Evolutionary conservation across 2,113 vertebrate genomes (phyloP), one percentile per base, ranked within the genome.

Genomic region (Myiozetetes cayanensis): DNA sequence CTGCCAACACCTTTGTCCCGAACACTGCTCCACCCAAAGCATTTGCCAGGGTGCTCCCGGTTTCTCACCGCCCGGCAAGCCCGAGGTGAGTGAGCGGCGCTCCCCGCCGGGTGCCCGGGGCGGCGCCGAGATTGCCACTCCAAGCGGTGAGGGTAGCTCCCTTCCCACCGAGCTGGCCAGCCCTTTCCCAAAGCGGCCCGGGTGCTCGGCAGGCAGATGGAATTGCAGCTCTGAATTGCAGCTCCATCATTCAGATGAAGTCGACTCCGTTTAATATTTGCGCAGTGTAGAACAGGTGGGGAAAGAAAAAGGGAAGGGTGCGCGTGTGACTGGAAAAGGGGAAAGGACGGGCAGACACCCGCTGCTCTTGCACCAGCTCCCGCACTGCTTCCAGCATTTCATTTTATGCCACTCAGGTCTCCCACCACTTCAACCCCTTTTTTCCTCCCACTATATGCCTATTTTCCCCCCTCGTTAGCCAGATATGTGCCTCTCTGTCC

Each of bases 251-350:
- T 43, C 3, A 31, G 9, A 13, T 4, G 21, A 33, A 27, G 41
- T 15, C 20, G 24, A 9, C 21, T 28, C 8, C 5, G 7, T 49
- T 53, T 53, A 33, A 20, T 11, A 33, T 30, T 44, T 8, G 27
- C 71, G 24, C 23, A 22, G 4, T 1, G 35, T 5, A 53, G 68
- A 67, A 49, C 37, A 84, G 73, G 82, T 87, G 90, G 53, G 56
- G 50, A 75, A 15, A 17, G 44, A 24, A 50, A 50, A 55, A 5
- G 5, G 6, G 28, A 49, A 79, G 31, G 65, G 62, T 12, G 59
- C 22, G 44, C 0, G 9, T 13, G 1, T 5, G 4, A 23, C 49
- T 22, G 22, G 10, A 19, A 71, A n/a, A 28, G 7, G 5, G 27
- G 24, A 39, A 67, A 53, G 58, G 63, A 56, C 15, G 30, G 44